These are phyloP conservation scores for Dicaeum eximium DNA, from an alignment of 2,113 vertebrate genomes.

Conservation along the genomic window DNA sequence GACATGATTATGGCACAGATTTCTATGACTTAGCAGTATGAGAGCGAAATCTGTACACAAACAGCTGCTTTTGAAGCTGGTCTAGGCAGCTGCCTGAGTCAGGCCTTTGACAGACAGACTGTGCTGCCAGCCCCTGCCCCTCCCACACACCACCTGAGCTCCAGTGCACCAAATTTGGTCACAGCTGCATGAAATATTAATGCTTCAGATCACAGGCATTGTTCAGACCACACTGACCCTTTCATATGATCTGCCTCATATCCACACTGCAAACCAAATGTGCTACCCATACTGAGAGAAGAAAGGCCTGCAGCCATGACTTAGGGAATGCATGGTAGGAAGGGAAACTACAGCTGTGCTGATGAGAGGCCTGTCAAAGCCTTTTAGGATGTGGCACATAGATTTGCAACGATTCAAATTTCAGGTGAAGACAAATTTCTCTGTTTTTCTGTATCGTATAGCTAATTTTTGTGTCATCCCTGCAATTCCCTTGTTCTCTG, in stretches of 20 bases:
- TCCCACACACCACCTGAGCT: rapidly evolving
- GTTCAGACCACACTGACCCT: not conserved
- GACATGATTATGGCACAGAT: not conserved
- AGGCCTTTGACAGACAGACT: not conserved
- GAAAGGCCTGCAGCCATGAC: not conserved
- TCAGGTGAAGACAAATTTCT: not conserved
- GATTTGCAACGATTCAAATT: not conserved
- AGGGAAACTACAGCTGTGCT: not conserved
- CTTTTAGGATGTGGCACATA: not conserved
- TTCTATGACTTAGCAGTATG: not conserved
- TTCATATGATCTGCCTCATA: not conserved
- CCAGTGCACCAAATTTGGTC: not conserved
- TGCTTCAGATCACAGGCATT: not conserved
- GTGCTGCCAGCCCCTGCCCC: not conserved
- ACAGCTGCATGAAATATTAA: not conserved
- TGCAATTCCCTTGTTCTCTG: not conserved
- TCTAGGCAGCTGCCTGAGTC: not conserved
- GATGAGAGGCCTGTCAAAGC: not conserved
- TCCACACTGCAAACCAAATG: not conserved
- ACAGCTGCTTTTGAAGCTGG: not conserved
- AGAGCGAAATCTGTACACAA: not conserved
- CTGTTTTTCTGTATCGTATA: not conserved
- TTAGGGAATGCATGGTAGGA: not conserved
- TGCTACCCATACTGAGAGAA: not conserved
- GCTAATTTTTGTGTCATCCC: not conserved